Evolutionary conservation across 2,113 vertebrate genomes (phyloP), one percentile per base, ranked within the genome.

Genomic region (Crypturellus undulatus): DNA sequence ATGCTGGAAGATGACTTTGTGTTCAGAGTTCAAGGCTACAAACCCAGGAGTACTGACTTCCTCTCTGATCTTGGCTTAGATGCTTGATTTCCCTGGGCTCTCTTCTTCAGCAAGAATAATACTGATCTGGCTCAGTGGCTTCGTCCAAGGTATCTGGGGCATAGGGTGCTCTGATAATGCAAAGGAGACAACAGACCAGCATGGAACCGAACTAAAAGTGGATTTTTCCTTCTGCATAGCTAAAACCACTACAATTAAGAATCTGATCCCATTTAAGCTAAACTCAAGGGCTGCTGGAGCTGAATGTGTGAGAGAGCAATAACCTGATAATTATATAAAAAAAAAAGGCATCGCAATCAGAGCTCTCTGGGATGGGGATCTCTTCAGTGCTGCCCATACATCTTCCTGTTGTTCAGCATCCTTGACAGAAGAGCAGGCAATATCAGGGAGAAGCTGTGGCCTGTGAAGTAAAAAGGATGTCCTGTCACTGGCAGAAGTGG

Each of bases 321-420:
- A 90, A 86, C 70, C 75, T 84, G 68, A 77, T 0, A 0, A 79
- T 78, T 86, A 67, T 47, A 47, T 59, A 92, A 16, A 68, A 54
- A 54, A 91, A 87, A 68, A 67, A 87, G 68, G 43, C 28, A 9
- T 47, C 80, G 73, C 62, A 78, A 0, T 25, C 34, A 20, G 30
- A 43, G 22, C 67, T 89, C 62, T 90, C 70, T 91, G 82, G 65
- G 79, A 90, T 71, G 65, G 63, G 69, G 34, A 52, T 40, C 25
- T 13, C 49, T 21, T 40, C 34, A 7, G 6, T 54, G 25, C 34
- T 81, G 83, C 79, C 79, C 3, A 7, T 78, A 38, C 0, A 0
- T 92, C 78, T 64, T 77, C 69, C 73, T 43, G 68, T 95, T 94
- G 69, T 78, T 90, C 84, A 90, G 69, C 69, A 72, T 89, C 83